These are phyloP conservation scores for Tyria jacobaeae DNA, from an alignment of 2,888 invertebrate species.

Conservation along the genomic window DNA sequence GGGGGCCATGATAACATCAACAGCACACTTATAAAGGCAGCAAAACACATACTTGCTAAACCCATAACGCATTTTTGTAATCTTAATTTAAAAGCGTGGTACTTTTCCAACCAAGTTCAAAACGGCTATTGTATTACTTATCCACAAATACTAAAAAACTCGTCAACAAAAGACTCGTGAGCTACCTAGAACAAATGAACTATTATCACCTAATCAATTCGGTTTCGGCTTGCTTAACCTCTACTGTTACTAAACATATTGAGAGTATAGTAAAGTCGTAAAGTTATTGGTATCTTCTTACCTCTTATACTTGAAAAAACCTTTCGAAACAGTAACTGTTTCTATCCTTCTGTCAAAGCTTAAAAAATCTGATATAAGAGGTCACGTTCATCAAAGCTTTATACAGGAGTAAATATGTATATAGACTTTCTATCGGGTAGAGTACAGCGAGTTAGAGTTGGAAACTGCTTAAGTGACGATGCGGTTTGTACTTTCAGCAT, in stretches of 20 bases:
- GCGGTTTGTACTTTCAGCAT: not conserved
- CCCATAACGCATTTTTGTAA: not conserved
- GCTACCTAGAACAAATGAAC: not conserved
- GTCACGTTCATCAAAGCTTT: too few species aligned
- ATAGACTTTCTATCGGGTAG: not conserved
- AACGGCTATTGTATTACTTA: not conserved
- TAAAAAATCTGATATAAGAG: not conserved
- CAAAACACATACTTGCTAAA: not conserved
- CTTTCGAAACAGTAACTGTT: too few species aligned
- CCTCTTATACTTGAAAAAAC: not conserved
- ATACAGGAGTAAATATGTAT: too few species aligned
- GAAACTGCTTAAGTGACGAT: not conserved
- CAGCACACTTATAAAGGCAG: not conserved
- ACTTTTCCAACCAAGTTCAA: not conserved
- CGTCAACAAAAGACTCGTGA: not conserved
- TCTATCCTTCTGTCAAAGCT: not conserved
- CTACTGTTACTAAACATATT: not conserved
- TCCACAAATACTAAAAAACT: slow-evolving; percentile 1
- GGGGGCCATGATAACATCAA: not conserved
- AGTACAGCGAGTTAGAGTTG: not conserved
- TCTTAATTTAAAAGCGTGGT: not conserved
- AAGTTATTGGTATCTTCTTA: not conserved
- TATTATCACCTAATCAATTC: not conserved
- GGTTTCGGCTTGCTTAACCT: not conserved
- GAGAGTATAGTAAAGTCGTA: not conserved